phyloP scores from a whole-genome alignment of 2,888 invertebrate genomes.

The Rhaphigaster nebulosa region DNA sequence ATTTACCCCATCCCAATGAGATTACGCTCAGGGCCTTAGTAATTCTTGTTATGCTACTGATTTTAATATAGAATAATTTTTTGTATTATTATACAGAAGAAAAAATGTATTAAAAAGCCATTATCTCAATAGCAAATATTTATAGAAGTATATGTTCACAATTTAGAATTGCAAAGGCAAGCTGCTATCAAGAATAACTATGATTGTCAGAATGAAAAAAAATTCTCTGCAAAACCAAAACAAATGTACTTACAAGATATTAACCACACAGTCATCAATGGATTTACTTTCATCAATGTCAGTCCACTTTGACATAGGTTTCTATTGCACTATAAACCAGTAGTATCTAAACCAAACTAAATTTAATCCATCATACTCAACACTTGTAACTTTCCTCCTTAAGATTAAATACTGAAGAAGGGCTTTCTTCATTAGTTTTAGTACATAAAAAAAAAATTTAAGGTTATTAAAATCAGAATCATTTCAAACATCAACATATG shows the following conservation, averaged over 20 bases:
- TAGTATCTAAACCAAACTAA: not conserved
- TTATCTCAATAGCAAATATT: too few relatives aligned
- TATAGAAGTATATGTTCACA: too few relatives aligned
- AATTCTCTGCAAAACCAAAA: not conserved
- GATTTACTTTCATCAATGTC: constrained; percentile 50
- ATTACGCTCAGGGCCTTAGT: too few relatives aligned
- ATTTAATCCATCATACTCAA: not conserved
- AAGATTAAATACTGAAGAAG: not conserved
- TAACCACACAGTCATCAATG: constrained; percentile 30
- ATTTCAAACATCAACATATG: constrained; percentile 40
- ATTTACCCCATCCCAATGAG: too few relatives aligned
- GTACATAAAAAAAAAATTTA: not conserved
- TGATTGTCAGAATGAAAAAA: not conserved
- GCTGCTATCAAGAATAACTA: not conserved
- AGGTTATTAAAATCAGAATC: not conserved
- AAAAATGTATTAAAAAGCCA: too few relatives aligned
- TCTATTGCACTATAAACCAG: not conserved
- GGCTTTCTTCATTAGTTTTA: not conserved
- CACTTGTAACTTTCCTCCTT: not conserved
- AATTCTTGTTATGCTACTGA: too few relatives aligned
- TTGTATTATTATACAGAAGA: too few relatives aligned
- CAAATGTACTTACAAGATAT: constrained; percentile 37
- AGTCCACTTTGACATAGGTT: constrained; percentile 29
- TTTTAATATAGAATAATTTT: too few relatives aligned
- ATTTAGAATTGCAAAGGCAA: too few relatives aligned